phyloP scores from a whole-genome alignment of 23 tunicate genomes.

The Styela clava region DNA sequence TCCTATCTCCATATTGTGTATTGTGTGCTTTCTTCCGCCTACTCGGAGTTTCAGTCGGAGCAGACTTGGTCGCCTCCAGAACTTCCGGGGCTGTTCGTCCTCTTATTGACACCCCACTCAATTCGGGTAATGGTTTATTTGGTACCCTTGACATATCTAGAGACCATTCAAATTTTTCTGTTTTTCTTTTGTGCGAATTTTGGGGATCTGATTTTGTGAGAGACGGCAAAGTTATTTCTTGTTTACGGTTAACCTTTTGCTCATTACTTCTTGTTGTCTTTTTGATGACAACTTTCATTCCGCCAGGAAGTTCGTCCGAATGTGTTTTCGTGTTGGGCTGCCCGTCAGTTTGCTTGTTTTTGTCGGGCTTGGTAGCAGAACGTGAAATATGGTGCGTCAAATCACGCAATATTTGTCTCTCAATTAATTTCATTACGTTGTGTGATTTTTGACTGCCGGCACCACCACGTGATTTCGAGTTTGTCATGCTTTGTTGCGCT shows the following conservation, averaged over 20 bases:
- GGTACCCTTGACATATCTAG: not conserved
- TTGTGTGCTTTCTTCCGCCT: not conserved
- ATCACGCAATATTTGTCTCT: slow-evolving; percentile 26
- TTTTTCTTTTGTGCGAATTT: not conserved
- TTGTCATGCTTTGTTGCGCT: not conserved
- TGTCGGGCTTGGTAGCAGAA: not conserved
- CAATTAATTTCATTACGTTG: slow-evolving; percentile 27
- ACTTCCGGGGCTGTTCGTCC: not conserved
- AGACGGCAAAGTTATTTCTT: slow-evolving; percentile 16
- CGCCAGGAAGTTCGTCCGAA: slow-evolving; percentile 29
- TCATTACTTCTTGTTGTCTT: slow-evolving; percentile 13
- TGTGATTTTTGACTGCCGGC: not conserved
- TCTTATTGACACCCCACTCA: not conserved
- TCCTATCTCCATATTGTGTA: not conserved
- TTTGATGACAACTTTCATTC: slow-evolving; percentile 34
- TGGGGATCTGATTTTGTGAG: slow-evolving; percentile 14
- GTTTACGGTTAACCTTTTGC: not conserved
- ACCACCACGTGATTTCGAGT: not conserved
- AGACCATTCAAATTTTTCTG: slow-evolving; percentile 28
- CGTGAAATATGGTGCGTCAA: slow-evolving; percentile 20
- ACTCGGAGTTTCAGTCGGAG: not conserved
- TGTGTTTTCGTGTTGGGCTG: slow-evolving; percentile 29
- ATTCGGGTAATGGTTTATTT: not conserved
- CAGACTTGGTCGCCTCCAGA: not conserved
- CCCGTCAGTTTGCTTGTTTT: not conserved